Conservation (phyloP, 2,797 vertebrate species). For the Leontocebus nigricollis region DNA sequence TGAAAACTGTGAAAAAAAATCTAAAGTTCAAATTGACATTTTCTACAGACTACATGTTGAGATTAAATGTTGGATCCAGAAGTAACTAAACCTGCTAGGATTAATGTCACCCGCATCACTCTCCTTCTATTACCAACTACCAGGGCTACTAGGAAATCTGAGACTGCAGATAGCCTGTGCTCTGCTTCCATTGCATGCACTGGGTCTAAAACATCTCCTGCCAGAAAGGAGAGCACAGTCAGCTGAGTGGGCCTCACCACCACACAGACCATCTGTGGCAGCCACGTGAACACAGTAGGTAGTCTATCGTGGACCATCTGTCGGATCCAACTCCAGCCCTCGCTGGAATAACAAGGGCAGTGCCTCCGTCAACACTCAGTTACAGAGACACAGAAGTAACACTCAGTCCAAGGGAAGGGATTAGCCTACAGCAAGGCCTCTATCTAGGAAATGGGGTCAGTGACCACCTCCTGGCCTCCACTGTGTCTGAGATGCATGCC, state of each 20-base stretch:
- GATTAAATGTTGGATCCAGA: fast-evolving
- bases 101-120: fast-evolving
- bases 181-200: fast-evolving
- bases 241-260: neutral
- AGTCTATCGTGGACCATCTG: neutral
- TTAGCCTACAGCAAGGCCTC: neutral
- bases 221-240: neutral
- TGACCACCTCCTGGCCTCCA: neutral
- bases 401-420: neutral
- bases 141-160: fast-evolving
- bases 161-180: fast-evolving
- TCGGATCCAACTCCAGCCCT: neutral
- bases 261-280: neutral
- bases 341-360: neutral
- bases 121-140: neutral
- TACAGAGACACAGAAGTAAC: neutral
- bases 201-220: fast-evolving
- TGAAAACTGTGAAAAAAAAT: fast-evolving
- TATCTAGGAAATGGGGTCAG: neutral
- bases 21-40: fast-evolving
- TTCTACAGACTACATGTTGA: fast-evolving
- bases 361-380: neutral
- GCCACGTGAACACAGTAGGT: neutral
- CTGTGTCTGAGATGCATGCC: neutral
- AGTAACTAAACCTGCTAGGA: neutral